Conservation (phyloP, 2,113 vertebrate genomes). For the Cyanoderma ruficeps region DNA sequence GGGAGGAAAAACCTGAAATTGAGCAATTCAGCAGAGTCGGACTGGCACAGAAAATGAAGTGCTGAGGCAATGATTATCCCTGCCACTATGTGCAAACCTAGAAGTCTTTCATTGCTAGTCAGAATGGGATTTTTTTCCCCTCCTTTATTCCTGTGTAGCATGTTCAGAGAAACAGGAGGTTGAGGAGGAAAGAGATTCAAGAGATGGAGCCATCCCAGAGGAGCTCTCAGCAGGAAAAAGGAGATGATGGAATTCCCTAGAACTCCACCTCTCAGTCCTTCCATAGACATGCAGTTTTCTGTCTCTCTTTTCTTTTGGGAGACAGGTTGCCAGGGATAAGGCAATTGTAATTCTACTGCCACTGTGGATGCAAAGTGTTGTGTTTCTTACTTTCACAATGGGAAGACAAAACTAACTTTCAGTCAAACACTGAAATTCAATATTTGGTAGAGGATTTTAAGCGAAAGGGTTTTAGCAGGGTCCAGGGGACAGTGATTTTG, state of each 20-base stretch:
- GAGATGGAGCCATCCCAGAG: neutral
- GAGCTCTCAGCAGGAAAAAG: neutral
- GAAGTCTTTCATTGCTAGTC: neutral
- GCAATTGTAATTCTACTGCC: neutral
- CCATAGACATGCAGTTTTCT: neutral
- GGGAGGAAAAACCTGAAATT: neutral
- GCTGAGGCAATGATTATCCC: neutral
- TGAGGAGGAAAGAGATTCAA: neutral
- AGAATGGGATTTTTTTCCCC: neutral
- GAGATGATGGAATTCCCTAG: neutral
- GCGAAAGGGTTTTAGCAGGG: neutral
- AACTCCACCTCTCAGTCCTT: neutral
- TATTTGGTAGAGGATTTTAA: neutral
- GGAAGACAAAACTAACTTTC: neutral
- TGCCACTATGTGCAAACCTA: neutral
- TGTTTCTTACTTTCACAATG: neutral
- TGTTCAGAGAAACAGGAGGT: neutral
- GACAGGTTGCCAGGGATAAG: neutral
- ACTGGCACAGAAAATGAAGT: neutral
- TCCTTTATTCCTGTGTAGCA: neutral
- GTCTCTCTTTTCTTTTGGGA: neutral
- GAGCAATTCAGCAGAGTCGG: neutral
- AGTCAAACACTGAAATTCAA: neutral
- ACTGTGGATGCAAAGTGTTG: fast-evolving
- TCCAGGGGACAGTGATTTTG: neutral